Conservation (phyloP, 2,797 vertebrate species). For the Argentina silus region DNA sequence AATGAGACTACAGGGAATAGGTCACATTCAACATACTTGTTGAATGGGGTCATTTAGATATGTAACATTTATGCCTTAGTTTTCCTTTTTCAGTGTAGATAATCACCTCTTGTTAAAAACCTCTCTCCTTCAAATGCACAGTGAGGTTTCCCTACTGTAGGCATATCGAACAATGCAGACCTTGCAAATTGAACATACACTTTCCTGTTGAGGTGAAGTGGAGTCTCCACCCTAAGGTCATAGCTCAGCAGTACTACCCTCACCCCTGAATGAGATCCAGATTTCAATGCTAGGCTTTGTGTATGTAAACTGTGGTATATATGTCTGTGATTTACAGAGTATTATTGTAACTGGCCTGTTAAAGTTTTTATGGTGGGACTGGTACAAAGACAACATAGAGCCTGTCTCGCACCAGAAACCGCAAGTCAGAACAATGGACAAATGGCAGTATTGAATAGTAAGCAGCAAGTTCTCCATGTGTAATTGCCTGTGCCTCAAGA, state of each 20-base stretch:
- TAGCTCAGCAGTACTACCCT: slow-evolving; percentile 58
- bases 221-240: slow-evolving; percentile 71
- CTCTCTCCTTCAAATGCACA: not conserved
- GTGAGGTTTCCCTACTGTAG: slow-evolving; percentile 3
- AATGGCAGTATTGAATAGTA: slow-evolving; percentile 60
- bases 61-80: not conserved
- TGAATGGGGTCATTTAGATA: too few species aligned
- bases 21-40: not conserved
- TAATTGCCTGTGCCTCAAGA: slow-evolving; percentile 9
- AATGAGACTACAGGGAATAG: not conserved
- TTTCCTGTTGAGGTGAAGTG: slow-evolving; percentile 51
- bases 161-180: slow-evolving; percentile 53
- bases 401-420: slow-evolving; percentile 38
- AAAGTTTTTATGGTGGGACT: slow-evolving; percentile 65
- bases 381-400: slow-evolving; percentile 46
- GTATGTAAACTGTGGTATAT: slow-evolving; percentile 39
- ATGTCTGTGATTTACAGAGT: slow-evolving; percentile 61
- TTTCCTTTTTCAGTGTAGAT: not conserved
- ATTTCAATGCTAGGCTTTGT: slow-evolving; percentile 71
- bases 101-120: not conserved
- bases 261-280: slow-evolving; percentile 62
- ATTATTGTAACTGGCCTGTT: slow-evolving; percentile 68
- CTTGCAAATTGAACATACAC: slow-evolving; percentile 35
- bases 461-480: slow-evolving; percentile 6
- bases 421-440: slow-evolving; percentile 58